These are phyloP conservation scores for Speoplatyrhinus poulsoni DNA, from an alignment of 2,113 vertebrate genomes.

Conservation along the genomic window DNA sequence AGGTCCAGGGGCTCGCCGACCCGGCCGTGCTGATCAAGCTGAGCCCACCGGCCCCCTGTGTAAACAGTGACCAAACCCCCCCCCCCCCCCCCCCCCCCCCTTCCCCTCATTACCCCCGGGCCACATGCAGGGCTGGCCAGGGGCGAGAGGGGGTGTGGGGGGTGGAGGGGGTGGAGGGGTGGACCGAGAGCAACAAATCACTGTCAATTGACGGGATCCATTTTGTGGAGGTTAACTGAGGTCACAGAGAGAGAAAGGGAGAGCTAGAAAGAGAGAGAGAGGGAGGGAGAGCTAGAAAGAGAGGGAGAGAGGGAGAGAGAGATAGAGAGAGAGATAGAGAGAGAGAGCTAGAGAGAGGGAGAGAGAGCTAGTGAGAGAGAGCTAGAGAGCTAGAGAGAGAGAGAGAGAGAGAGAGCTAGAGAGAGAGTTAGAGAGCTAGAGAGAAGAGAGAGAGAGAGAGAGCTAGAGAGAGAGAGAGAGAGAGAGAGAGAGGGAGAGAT, in stretches of 20 bases:
- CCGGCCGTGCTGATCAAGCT: constrained; percentile 25
- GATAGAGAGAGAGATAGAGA: no score
- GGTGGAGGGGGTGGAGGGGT: background rate
- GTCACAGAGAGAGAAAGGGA: constrained; percentile 3
- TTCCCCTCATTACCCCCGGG: background rate
- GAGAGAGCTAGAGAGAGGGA: no score
- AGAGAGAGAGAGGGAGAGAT: no score
- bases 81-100: no score
- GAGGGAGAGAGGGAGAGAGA: no score
- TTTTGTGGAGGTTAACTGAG: constrained; percentile 24
- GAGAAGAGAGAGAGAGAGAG: no score
- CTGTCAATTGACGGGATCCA: background rate
- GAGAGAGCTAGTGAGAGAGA: no score
- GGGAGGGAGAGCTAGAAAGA: background rate
- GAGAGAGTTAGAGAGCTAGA: no score
- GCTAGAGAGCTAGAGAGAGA: no score
- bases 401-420: no score
- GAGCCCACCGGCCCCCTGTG: constrained; percentile 27
- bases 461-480: no score
- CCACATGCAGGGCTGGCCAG: background rate
- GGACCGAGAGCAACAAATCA: constrained; percentile 31
- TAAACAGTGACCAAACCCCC: constrained; percentile 22
- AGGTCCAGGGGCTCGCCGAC: constrained; percentile 5
- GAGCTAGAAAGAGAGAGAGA: background rate
- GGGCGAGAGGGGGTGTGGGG: no score